Percentiles rank a stretch among this genome's conserved stretches.
These are phyloP conservation scores for Bombyx mandarina DNA, from an alignment of 1,140 invertebrate species.

Conservation along the genomic window DNA sequence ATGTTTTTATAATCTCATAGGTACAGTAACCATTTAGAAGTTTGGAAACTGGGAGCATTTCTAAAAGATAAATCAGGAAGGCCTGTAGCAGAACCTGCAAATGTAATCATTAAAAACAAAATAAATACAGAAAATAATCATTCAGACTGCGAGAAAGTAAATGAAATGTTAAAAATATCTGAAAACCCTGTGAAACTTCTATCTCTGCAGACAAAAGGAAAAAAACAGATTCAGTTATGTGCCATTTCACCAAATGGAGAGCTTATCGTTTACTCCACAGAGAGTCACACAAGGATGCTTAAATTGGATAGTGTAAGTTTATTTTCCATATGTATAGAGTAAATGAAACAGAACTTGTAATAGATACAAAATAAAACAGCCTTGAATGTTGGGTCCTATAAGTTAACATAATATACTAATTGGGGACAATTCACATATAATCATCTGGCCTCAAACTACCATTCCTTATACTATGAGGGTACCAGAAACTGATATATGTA, in stretches of 20 bases:
- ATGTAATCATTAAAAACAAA: background rate
- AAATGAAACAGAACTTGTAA: too few relatives aligned
- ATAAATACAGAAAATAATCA: constrained; percentile 23
- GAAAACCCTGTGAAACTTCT: constrained; percentile 78
- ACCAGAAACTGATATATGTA: too few relatives aligned
- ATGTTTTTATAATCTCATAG: constrained; percentile 29
- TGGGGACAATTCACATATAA: too few relatives aligned
- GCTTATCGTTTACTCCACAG: constrained; percentile 82
- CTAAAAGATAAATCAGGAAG: background rate
- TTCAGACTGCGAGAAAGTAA: constrained; percentile 30
- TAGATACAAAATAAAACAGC: too few relatives aligned
- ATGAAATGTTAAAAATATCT: constrained; percentile 45
- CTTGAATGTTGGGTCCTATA: too few relatives aligned
- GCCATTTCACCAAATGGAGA: constrained; percentile 78
- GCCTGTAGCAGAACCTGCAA: too few relatives aligned
- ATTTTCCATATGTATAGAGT: background rate
- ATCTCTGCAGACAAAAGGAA: constrained; percentile 73
- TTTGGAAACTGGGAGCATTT: constrained; percentile 75
- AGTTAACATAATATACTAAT: too few relatives aligned
- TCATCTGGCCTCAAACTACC: too few relatives aligned
- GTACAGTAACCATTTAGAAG: constrained; percentile 77
- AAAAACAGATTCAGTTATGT: constrained; percentile 76
- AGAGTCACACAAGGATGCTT: constrained; percentile 76
- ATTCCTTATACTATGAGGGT: too few relatives aligned
- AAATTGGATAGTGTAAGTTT: constrained; percentile 72